Evolutionary conservation across 2,888 invertebrate species (phyloP).

Genomic region (Hyposoter dolosus): DNA sequence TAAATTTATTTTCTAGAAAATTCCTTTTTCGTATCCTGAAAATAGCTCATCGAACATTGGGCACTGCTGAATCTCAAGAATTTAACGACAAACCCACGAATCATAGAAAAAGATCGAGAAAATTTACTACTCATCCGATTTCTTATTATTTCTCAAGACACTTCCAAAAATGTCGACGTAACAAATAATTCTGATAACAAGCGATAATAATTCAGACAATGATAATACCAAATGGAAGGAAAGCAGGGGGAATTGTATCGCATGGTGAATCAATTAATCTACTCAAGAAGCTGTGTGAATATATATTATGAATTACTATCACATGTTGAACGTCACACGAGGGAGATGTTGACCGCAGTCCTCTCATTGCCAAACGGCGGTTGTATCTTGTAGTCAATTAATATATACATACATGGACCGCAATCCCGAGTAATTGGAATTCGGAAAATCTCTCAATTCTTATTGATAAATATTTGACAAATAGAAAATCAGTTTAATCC

Average conservation of each 20-base stretch:
- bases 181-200: background rate
- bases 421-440: background rate
- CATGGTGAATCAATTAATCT: background rate
- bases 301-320: background rate
- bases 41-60: background rate
- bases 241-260: background rate
- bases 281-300: background rate
- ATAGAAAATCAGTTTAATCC: background rate
- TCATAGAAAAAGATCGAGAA: background rate
- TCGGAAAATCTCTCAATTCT: background rate
- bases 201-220: background rate
- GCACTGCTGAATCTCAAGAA: background rate
- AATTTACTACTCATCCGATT: background rate
- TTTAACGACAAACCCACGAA: background rate
- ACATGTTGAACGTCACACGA: background rate
- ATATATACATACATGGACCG: background rate
- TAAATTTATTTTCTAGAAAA: too few species aligned
- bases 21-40: too few species aligned
- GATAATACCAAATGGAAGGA: background rate
- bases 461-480: background rate
- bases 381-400: slow-evolving; percentile 9
- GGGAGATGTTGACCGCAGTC: background rate
- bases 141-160: background rate
- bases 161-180: background rate
- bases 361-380: slow-evolving; percentile 9